A percentile compares a stretch with the other conserved stretches of the same genome.
These are phyloP conservation scores for Meleagris gallopavo DNA, from an alignment of 2,113 vertebrate species.

Conservation along the genomic window DNA sequence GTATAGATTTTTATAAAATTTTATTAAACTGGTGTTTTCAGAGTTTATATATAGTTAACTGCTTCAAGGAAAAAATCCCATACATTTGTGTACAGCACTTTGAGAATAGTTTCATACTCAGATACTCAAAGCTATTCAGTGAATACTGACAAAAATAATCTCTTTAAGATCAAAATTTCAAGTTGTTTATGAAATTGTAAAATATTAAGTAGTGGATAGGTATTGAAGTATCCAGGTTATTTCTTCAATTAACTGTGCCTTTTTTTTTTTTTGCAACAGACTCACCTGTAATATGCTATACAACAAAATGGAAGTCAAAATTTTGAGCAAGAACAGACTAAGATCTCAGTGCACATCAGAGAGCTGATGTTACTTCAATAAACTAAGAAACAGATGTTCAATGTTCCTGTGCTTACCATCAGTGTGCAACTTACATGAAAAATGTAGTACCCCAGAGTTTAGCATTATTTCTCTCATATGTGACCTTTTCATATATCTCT, in stretches of 20 bases:
- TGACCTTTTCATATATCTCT: not conserved
- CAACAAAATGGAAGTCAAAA: not conserved
- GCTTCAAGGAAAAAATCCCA: not conserved
- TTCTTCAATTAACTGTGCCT: not conserved
- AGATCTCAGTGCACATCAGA: not conserved
- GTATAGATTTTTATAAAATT: too few relatives aligned
- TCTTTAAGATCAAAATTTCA: not conserved
- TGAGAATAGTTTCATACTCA: not conserved
- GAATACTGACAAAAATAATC: not conserved
- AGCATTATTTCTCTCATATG: not conserved
- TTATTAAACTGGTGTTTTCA: not conserved
- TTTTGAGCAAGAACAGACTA: not conserved
- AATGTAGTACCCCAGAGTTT: not conserved
- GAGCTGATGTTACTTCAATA: not conserved
- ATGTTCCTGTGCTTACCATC: not conserved
- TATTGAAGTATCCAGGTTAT: not conserved
- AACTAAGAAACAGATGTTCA: not conserved
- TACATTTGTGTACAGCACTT: not conserved
- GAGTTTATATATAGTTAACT: not conserved
- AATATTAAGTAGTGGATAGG: not conserved
- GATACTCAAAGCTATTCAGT: not conserved
- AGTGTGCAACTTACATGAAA: not conserved
- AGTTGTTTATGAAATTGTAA: not conserved
- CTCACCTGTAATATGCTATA: accelerated
- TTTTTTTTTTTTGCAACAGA: not conserved